Percentiles rank a stretch among this genome's conserved stretches.
phyloP scores from a whole-genome alignment of 2,797 vertebrate genomes.

The Pygocentrus nattereri region DNA sequence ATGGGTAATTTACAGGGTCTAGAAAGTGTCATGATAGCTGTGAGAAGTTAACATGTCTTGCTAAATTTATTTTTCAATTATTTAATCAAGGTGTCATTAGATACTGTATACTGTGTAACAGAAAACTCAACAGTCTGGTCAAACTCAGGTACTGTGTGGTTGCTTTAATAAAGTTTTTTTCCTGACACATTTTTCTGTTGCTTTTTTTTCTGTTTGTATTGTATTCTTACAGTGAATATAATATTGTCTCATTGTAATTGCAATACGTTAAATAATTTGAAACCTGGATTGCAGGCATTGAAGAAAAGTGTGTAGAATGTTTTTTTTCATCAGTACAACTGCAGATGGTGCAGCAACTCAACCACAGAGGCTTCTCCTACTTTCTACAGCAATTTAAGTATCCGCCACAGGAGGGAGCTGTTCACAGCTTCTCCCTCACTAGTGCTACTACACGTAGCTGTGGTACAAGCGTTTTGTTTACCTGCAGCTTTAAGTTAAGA shows the following conservation, averaged over 20 bases:
- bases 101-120: conserved; percentile 59
- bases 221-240: too few relatives aligned
- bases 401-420: conserved; percentile 17
- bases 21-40: conserved; percentile 17
- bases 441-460: background rate
- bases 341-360: background rate
- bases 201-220: background rate
- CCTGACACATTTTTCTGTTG: background rate
- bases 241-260: background rate
- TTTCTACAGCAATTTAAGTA: background rate
- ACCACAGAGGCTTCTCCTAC: background rate
- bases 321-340: background rate
- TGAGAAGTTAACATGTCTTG: conserved; percentile 34
- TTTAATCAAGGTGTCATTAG: conserved; percentile 66
- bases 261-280: background rate
- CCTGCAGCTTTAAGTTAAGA: conserved; percentile 13
- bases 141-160: conserved; percentile 59
- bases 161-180: conserved; percentile 75
- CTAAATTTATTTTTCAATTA: conserved; percentile 54
- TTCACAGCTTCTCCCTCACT: background rate
- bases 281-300: background rate
- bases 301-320: too few relatives aligned
- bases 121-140: conserved; percentile 34
- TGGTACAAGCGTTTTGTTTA: conserved; percentile 31
- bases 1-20: conserved; percentile 14